These are phyloP conservation scores for Perca schrenkii DNA, from an alignment of 2,113 vertebrate genomes.

Conservation along the genomic window DNA sequence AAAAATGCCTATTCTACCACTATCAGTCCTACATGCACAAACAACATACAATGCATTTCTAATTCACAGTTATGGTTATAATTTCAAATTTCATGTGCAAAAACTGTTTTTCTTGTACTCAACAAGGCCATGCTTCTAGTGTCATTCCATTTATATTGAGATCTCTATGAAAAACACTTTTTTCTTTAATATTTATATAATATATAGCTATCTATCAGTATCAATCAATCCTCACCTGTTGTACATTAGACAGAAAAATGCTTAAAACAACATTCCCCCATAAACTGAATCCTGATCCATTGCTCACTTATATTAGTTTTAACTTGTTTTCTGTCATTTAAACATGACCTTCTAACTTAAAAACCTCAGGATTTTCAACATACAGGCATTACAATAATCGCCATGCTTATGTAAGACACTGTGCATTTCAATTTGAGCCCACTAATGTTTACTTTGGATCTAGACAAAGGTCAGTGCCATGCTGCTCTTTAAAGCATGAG, in stretches of 20 bases:
- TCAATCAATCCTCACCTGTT: not conserved
- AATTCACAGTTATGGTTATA: not conserved
- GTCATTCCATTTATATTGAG: not conserved
- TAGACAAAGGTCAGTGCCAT: conserved; percentile 64
- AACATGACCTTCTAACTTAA: conserved; percentile 22
- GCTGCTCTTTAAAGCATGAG: conserved; percentile 54
- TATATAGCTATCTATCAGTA: not conserved
- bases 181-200: not conserved
- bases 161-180: not conserved
- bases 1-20: too few relatives aligned
- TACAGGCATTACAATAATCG: conserved; percentile 11
- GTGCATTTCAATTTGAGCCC: conserved; percentile 51
- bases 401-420: conserved; percentile 35
- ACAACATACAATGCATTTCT: not conserved
- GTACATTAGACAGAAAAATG: not conserved
- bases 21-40: not conserved
- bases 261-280: not conserved
- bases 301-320: not conserved
- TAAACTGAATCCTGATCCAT: not conserved
- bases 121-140: not conserved
- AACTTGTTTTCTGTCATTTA: conserved; percentile 10
- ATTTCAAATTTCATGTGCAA: not conserved
- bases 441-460: conserved; percentile 47
- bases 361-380: conserved; percentile 23
- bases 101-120: not conserved